phyloP scores from a whole-genome alignment of 2,888 invertebrate genomes.

The Cataglyphis cursor region DNA sequence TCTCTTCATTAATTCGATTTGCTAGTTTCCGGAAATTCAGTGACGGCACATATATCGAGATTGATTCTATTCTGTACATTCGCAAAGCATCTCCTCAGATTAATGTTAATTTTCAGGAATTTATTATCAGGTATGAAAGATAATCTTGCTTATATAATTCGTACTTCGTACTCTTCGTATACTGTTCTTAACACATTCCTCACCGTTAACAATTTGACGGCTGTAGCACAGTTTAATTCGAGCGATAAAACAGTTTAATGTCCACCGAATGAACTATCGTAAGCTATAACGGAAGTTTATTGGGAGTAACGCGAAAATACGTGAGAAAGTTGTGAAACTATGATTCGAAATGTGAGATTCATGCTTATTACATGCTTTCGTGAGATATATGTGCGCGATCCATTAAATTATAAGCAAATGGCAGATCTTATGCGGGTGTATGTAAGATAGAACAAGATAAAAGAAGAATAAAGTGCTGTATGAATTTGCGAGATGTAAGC shows the following conservation, averaged over 20 bases:
- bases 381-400: neutral
- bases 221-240: constrained; percentile 19
- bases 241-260: constrained; percentile 37
- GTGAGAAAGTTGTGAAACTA: constrained; percentile 23
- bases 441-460: neutral
- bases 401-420: constrained; percentile 32
- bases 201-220: constrained; percentile 34
- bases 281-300: constrained; percentile 36
- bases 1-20: constrained; percentile 1
- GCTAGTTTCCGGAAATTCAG: constrained; percentile 14
- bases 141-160: constrained; percentile 35
- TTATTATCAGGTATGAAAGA: constrained; percentile 2
- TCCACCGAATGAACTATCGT: neutral
- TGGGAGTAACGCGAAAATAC: constrained; percentile 26
- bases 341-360: constrained; percentile 14
- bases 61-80: neutral
- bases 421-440: neutral
- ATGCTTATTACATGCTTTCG: constrained; percentile 11
- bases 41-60: neutral
- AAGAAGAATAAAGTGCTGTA: neutral
- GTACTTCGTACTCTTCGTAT: neutral
- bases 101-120: constrained; percentile 29
- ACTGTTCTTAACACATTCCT: neutral
- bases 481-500: constrained; percentile 1
- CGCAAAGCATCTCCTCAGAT: constrained; percentile 1